Base-by-base conservation (phyloP, 2,113 vertebrate species). In the Tachysurus vachellii region DNA sequence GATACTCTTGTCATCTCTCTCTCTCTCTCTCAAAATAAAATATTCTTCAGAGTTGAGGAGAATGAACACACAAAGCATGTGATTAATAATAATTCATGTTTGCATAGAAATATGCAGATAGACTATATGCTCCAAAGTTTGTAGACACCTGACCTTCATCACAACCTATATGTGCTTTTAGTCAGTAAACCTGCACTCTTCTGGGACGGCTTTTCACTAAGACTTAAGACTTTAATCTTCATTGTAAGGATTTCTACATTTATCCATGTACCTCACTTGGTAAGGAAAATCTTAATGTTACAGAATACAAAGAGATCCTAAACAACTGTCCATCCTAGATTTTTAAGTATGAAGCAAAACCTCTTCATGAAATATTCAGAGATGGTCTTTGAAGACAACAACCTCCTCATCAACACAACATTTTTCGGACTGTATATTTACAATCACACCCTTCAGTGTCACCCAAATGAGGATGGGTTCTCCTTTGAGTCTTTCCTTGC, bases 1-100 rank as follows among this genome's bases (percentile, higher is more conserved):
- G 31, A 42, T n/a, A 42, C 73, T 54, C 68, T 89, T 88, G 90
- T 57, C 8, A 4, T 56, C 13, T 77, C 14, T 57, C 10, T 80
- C 26, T 57, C 9, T 57, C n/a, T 79, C 50, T 31, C 31, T 7
- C 2, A 47, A 71, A 47, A 53, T 13, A 81, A 2, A 11, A 71
- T 83, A 23, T 26, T 54, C 53, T 76, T 82, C 79, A 3, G 8
- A 62, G 26, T 54, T 64, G 66, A 70, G 66, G 66, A 70, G 31
- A 8, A 17, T 56, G 53, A 77, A 77, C 8, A 36, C 28, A 23
- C 9, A 57, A 31, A 57, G n/a, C 36, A 7, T 80, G 44, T 12
- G 23, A 53, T 76, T 76, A 17, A 77, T 77, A 26, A 28, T 53
- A 54, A 53, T 28, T n/a, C 53, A 76, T n/a, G 11, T 47, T 47